These are phyloP conservation scores for Drosophila gunungcola DNA, from an alignment of 1,140 invertebrate species.

Conservation along the genomic window DNA sequence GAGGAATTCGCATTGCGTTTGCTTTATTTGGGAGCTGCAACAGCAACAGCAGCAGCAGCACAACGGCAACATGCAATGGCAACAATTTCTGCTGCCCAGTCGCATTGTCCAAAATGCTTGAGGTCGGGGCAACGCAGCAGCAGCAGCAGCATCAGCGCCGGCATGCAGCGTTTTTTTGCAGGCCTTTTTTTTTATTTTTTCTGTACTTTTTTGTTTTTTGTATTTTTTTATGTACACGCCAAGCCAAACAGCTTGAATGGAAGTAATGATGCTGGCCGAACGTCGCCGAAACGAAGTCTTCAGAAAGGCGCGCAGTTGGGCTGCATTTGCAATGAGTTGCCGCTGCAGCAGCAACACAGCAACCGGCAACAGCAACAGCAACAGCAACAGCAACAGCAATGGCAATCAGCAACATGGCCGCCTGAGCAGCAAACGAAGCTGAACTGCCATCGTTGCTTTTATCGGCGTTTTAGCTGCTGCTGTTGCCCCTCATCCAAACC, in stretches of 20 bases:
- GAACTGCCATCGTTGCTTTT: conserved; percentile 79
- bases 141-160: conserved; percentile 2
- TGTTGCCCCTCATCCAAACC: background rate
- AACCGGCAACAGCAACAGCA: conserved; percentile 58
- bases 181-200: conserved; percentile 17
- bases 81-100: conserved; percentile 65
- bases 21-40: conserved; percentile 77
- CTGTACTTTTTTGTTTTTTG: conserved; percentile 27
- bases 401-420: conserved; percentile 81
- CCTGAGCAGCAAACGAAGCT: conserved; percentile 82
- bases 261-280: conserved; percentile 79
- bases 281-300: conserved; percentile 67
- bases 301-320: conserved; percentile 77
- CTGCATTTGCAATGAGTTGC: conserved; percentile 81
- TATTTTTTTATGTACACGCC: conserved; percentile 79
- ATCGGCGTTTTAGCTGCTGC: conserved; percentile 71
- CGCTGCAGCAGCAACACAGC: conserved; percentile 51
- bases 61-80: conserved; percentile 70
- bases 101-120: conserved; percentile 80
- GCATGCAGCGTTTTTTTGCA: conserved; percentile 32
- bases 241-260: conserved; percentile 82
- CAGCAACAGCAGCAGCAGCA: conserved; percentile 43
- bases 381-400: conserved; percentile 49
- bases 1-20: conserved; percentile 83
- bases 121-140: conserved; percentile 45